These are phyloP conservation scores for Eristalis arbustorum DNA, from an alignment of 2,888 invertebrate genomes.

Conservation along the genomic window DNA sequence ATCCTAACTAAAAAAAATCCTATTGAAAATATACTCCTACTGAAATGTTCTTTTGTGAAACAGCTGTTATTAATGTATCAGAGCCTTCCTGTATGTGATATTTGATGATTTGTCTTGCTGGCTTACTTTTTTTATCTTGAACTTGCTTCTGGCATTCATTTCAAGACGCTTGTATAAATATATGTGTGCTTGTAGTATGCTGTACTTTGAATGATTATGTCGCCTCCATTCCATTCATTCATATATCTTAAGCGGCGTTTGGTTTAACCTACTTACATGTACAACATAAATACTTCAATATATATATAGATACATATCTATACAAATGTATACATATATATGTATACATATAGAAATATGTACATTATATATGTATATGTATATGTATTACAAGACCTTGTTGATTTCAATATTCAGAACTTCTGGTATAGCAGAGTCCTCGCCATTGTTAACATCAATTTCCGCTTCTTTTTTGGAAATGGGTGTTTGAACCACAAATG, in stretches of 20 bases:
- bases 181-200: background rate
- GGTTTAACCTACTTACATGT: background rate
- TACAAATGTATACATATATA: background rate
- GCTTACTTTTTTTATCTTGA: background rate
- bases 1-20: background rate
- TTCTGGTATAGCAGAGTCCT: background rate
- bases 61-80: slow-evolving; percentile 38
- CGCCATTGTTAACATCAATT: background rate
- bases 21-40: slow-evolving; percentile 8
- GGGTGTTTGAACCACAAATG: background rate
- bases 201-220: background rate
- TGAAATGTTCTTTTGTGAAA: slow-evolving; percentile 12
- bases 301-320: background rate
- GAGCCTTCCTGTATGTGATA: background rate
- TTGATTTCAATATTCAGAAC: background rate
- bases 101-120: slow-evolving; percentile 3
- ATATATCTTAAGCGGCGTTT: background rate
- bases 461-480: background rate
- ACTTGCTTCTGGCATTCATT: background rate
- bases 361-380: background rate
- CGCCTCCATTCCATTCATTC: background rate
- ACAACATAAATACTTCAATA: background rate
- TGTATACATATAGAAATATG: background rate
- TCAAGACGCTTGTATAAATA: background rate
- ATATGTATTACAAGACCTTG: background rate